These are phyloP conservation scores for Nothobranchius kuhntae DNA, from an alignment of 2,113 vertebrate genomes.

Conservation along the genomic window DNA sequence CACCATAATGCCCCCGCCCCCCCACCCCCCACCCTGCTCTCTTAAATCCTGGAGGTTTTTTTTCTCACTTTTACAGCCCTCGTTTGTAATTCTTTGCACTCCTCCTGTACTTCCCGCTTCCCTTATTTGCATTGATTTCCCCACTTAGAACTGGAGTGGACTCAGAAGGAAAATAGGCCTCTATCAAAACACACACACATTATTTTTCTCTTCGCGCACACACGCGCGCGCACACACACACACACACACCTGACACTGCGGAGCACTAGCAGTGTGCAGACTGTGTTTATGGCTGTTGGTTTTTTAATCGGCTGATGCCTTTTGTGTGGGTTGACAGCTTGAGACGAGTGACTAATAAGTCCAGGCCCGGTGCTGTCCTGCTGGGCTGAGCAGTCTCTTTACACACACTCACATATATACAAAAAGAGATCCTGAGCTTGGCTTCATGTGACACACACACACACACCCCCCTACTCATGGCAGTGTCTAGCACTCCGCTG, in stretches of 20 bases:
- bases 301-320: slow-evolving; percentile 76
- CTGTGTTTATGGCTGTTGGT: slow-evolving; percentile 74
- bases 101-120: slow-evolving; percentile 53
- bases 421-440: slow-evolving; percentile 6
- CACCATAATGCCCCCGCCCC: slow-evolving; percentile 79
- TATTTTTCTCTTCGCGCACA: slow-evolving; percentile 28
- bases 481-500: slow-evolving; percentile 77
- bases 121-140: slow-evolving; percentile 76
- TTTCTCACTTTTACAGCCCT: slow-evolving; percentile 42
- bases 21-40: slow-evolving; percentile 40
- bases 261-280: slow-evolving; percentile 62
- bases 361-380: slow-evolving; percentile 73
- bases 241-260: slow-evolving; percentile 65
- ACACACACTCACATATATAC: slow-evolving; percentile 42
- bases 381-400: slow-evolving; percentile 75
- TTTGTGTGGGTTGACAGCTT: slow-evolving; percentile 81
- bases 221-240: slow-evolving; percentile 27
- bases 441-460: slow-evolving; percentile 26
- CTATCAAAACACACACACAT: slow-evolving; percentile 61
- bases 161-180: slow-evolving; percentile 67
- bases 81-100: slow-evolving; percentile 60
- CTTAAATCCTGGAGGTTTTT: slow-evolving; percentile 64
- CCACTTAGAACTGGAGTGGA: slow-evolving; percentile 69
- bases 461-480: slow-evolving; percentile 73
- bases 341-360: slow-evolving; percentile 82